phyloP scores from a whole-genome alignment of 2,797 vertebrate genomes.

The Lophotriccus pileatus region DNA sequence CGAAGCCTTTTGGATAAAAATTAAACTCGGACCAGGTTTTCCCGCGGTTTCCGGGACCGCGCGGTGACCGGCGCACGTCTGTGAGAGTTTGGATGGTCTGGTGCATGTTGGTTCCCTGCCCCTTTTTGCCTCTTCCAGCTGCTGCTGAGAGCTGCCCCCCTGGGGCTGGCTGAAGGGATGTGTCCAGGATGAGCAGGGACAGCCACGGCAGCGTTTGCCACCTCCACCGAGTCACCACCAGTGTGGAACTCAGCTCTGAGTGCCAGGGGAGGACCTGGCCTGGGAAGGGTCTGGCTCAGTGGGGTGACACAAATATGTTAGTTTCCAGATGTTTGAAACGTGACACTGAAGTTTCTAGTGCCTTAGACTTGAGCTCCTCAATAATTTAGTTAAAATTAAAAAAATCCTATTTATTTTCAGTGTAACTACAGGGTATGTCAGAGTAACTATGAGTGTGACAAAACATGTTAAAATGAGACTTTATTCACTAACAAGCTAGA shows the following conservation, averaged over 20 bases:
- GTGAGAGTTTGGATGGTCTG: neutral
- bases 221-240: neutral
- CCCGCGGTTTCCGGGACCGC: accelerated
- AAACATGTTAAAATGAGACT: neutral
- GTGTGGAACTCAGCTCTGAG: neutral
- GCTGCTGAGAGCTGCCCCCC: neutral
- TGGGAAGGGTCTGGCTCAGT: neutral
- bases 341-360: neutral
- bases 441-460: neutral
- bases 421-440: neutral
- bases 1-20: neutral
- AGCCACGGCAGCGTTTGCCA: neutral
- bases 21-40: neutral
- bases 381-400: neutral
- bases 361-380: neutral
- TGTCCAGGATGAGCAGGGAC: neutral
- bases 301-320: neutral
- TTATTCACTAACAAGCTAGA: neutral
- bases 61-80: accelerated
- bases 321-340: neutral
- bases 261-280: neutral
- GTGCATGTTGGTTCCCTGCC: neutral
- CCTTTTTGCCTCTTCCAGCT: neutral
- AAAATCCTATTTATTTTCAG: neutral
- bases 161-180: neutral